These are phyloP conservation scores for Lumbricus terrestris DNA, from an alignment of 2,888 invertebrate species.

Conservation along the genomic window DNA sequence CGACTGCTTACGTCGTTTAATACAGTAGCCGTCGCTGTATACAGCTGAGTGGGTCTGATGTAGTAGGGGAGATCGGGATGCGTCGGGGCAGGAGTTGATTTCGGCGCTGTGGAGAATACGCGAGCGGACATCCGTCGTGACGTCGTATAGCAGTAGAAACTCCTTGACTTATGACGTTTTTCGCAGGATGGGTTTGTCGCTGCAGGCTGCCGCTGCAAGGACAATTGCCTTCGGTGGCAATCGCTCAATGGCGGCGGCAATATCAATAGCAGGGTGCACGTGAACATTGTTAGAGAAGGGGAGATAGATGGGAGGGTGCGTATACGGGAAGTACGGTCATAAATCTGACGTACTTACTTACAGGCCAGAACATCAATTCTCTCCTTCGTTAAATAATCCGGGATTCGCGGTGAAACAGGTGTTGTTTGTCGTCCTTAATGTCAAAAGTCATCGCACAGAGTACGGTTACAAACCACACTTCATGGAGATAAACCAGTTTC, in stretches of 20 bases:
- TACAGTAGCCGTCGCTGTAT: not conserved
- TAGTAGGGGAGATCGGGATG: not conserved
- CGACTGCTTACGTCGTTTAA: not conserved
- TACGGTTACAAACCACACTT: not conserved
- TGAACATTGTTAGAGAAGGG: too few species aligned
- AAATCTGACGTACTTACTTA: not conserved
- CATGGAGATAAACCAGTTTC: not conserved
- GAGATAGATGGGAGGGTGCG: not conserved
- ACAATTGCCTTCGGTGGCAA: not conserved
- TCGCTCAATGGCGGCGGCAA: not conserved
- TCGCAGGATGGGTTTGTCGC: slow-evolving; percentile 3
- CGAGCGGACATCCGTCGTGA: not conserved
- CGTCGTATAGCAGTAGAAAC: not conserved
- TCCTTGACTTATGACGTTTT: not conserved
- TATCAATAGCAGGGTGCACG: not conserved
- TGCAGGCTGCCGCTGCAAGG: not conserved
- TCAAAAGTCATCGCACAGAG: not conserved
- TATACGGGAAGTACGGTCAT: not conserved
- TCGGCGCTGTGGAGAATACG: not conserved
- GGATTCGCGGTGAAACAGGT: not conserved
- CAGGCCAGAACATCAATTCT: not conserved
- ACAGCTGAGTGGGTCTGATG: too few species aligned
- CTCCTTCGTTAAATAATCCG: not conserved
- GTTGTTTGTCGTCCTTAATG: not conserved
- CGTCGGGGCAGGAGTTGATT: not conserved